These are phyloP conservation scores for Notolabrus celidotus DNA, from an alignment of 2,797 vertebrate species.

Conservation along the genomic window DNA sequence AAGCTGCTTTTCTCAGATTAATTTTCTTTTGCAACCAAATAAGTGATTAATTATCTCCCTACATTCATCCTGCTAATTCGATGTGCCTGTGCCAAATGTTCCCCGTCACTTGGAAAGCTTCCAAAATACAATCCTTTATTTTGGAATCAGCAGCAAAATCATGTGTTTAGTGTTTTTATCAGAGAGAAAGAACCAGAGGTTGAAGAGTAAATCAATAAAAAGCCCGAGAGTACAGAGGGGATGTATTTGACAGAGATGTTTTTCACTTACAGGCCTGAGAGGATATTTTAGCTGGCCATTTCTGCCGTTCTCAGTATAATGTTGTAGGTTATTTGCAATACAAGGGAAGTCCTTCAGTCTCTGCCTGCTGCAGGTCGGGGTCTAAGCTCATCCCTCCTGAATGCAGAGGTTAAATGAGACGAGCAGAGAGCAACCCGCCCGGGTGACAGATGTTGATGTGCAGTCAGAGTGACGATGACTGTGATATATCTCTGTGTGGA, in stretches of 20 bases:
- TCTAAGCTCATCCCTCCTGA: background rate
- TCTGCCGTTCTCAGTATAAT: no score
- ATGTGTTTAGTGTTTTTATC: conserved; percentile 1
- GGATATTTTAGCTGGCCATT: no score
- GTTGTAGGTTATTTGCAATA: no score
- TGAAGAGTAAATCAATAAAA: conserved; percentile 6
- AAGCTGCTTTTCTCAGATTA: no score
- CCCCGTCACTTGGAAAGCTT: background rate
- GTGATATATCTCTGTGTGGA: background rate
- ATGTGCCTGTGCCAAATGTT: background rate
- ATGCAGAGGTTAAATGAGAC: conserved; percentile 6
- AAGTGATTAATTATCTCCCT: no score
- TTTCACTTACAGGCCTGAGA: background rate
- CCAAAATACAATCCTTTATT: conserved; percentile 3
- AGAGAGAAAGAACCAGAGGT: background rate
- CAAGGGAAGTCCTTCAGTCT: no score
- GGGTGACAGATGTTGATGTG: conserved; percentile 14
- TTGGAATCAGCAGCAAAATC: conserved; percentile 21
- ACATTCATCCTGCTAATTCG: no score
- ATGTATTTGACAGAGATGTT: conserved; percentile 3
- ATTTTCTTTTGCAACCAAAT: no score
- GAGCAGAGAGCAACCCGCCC: background rate
- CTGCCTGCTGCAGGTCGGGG: background rate
- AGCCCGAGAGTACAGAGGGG: background rate
- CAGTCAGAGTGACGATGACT: background rate